These are phyloP conservation scores for Rhinoderma darwinii DNA, from an alignment of 2,113 vertebrate genomes.

Conservation along the genomic window DNA sequence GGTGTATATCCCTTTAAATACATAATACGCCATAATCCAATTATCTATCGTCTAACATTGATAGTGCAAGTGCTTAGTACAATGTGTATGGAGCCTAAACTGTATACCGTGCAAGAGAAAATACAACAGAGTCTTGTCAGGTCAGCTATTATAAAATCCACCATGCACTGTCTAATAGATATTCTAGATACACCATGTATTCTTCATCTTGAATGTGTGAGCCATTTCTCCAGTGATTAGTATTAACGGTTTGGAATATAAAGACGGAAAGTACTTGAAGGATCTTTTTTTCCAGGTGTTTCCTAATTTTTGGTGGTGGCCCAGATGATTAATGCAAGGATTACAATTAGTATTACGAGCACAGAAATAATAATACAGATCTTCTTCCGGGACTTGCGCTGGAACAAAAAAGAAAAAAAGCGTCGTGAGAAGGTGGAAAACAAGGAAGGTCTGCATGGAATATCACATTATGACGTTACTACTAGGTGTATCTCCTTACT, in stretches of 20 bases:
- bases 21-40: background rate
- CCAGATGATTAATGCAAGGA: slow-evolving; percentile 84
- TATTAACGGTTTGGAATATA: slow-evolving; percentile 10
- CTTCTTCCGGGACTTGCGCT: slow-evolving; percentile 94
- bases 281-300: background rate
- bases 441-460: background rate
- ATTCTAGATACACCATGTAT: background rate
- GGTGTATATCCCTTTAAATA: background rate
- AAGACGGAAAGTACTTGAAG: background rate
- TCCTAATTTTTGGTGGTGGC: slow-evolving; percentile 42
- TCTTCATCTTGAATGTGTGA: slow-evolving; percentile 13
- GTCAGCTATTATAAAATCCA: background rate
- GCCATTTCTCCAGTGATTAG: background rate
- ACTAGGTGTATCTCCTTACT: background rate
- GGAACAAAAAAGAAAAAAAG: slow-evolving; percentile 55
- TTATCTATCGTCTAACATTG: background rate
- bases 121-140: background rate
- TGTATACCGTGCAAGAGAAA: background rate
- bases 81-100: background rate
- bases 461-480: background rate
- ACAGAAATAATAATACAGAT: slow-evolving; percentile 87
- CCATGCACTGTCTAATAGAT: background rate
- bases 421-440: background rate
- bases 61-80: background rate
- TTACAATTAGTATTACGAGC: slow-evolving; percentile 71